Percentiles rank a stretch among this genome's conserved stretches.
phyloP scores from a whole-genome alignment of 2,888 invertebrate genomes.

The Theretra japonica region DNA sequence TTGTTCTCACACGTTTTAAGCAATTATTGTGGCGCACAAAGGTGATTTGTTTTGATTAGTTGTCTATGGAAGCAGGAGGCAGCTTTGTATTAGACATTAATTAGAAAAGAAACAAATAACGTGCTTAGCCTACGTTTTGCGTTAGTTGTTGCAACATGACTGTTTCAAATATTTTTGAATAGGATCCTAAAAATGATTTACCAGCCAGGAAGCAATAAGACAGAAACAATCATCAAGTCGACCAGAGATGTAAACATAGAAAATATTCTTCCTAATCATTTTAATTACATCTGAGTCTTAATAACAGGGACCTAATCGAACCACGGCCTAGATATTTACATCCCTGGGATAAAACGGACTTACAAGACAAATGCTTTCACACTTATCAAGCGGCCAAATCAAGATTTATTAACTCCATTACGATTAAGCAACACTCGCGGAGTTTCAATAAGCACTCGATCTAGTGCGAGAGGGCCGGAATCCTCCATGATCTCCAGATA shows the following conservation, averaged over 20 bases:
- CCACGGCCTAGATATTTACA: neutral
- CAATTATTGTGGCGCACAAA: slow-evolving; percentile 32
- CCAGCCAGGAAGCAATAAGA: too few species aligned
- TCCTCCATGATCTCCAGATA: slow-evolving; percentile 76
- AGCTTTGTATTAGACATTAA: too few species aligned
- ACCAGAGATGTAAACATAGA: too few species aligned
- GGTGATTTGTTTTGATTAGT: neutral
- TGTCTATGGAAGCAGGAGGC: too few species aligned
- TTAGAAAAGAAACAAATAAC: too few species aligned
- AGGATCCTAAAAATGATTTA: too few species aligned
- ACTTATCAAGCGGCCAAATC: slow-evolving; percentile 19
- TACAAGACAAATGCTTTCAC: slow-evolving; percentile 8
- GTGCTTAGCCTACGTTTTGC: too few species aligned
- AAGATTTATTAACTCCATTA: slow-evolving; percentile 30
- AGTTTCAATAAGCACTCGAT: slow-evolving; percentile 47
- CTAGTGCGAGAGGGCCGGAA: slow-evolving; percentile 48
- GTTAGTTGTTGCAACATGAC: too few species aligned
- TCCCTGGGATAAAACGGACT: neutral
- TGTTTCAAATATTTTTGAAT: too few species aligned
- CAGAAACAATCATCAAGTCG: too few species aligned
- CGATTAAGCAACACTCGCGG: slow-evolving; percentile 42
- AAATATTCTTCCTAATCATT: too few species aligned
- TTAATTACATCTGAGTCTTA: too few species aligned
- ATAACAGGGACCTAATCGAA: neutral
- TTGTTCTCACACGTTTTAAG: slow-evolving; percentile 53